These are phyloP conservation scores for Hemaris fuciformis DNA, from an alignment of 2,888 invertebrate genomes.

Conservation along the genomic window DNA sequence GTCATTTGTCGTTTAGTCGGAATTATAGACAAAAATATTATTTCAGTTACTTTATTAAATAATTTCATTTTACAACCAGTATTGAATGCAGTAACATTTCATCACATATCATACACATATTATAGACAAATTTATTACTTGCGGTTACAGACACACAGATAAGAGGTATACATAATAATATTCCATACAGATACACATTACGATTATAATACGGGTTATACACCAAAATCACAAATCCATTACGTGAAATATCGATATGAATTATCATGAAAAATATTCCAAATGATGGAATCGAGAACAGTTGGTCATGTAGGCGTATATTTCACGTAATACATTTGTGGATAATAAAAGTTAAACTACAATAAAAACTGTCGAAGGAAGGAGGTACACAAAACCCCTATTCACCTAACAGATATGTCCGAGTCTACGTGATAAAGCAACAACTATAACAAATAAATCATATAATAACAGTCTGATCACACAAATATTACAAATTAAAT, in stretches of 20 bases:
- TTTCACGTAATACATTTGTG: constrained; percentile 21
- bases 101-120: constrained; percentile 70
- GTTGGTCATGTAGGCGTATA: too few relatives aligned
- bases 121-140: constrained; percentile 54
- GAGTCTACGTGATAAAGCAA: constrained; percentile 70
- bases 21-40: constrained; percentile 22
- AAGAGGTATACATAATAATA: constrained; percentile 50
- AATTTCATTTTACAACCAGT: constrained; percentile 79
- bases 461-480: constrained; percentile 80
- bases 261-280: too few relatives aligned
- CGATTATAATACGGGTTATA: constrained; percentile 47
- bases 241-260: constrained; percentile 25
- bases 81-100: constrained; percentile 75
- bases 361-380: constrained; percentile 52
- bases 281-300: too few relatives aligned
- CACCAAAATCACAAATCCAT: constrained; percentile 33
- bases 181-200: constrained; percentile 19
- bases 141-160: constrained; percentile 73
- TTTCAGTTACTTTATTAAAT: constrained; percentile 78
- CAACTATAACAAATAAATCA: constrained; percentile 80
- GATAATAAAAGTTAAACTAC: constrained; percentile 22
- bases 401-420: constrained; percentile 73
- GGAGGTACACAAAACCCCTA: constrained; percentile 47
- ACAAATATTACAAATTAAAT: constrained; percentile 80
- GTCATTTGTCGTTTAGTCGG: not conserved